Evolutionary conservation across 1,140 invertebrate genomes (phyloP).

Genomic region (Ruditapes philippinarum): DNA sequence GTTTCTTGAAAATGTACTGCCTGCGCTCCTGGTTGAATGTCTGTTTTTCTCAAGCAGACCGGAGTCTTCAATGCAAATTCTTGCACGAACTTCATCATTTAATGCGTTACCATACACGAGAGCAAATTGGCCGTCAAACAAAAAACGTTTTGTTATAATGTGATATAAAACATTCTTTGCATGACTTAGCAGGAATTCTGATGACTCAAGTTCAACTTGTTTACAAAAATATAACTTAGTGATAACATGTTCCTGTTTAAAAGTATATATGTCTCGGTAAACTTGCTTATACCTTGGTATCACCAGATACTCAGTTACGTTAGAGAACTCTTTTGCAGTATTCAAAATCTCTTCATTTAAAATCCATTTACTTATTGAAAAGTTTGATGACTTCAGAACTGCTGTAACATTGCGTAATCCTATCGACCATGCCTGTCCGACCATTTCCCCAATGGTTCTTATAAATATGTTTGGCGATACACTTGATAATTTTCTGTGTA

Average conservation of each 20-base stretch:
- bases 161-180: neutral
- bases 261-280: neutral
- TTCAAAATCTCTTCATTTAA: neutral
- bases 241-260: neutral
- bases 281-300: neutral
- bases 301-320: neutral
- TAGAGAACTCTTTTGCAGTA: neutral
- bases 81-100: neutral
- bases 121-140: neutral
- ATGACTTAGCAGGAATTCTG: neutral
- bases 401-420: neutral
- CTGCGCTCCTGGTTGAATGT: too few species aligned
- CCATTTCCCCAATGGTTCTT: neutral
- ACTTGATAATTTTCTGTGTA: neutral
- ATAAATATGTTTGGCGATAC: neutral
- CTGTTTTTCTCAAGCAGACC: neutral
- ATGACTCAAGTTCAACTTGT: neutral
- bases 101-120: neutral
- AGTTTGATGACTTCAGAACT: neutral
- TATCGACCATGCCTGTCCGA: neutral
- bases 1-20: too few species aligned
- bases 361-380: neutral
- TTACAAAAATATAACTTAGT: neutral
- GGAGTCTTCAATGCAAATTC: conserved; percentile 1
- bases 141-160: neutral